A percentile compares a stretch with the other conserved stretches of the same genome.
These are phyloP conservation scores for Pseudobourletiella spinata DNA, from an alignment of 1,140 invertebrate species.

Conservation along the genomic window DNA sequence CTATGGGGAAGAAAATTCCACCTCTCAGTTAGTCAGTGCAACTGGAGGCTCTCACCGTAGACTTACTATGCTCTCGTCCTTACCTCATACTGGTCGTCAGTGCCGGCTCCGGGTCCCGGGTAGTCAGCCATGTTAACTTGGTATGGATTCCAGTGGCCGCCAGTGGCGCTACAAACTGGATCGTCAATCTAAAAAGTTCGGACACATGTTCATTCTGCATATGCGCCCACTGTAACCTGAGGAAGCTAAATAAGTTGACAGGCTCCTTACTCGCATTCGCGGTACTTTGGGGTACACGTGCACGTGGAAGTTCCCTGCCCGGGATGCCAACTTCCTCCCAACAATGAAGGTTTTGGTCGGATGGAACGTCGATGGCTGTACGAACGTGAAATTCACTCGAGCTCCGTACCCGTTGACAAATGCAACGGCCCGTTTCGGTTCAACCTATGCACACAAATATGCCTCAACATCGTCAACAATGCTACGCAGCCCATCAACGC, in stretches of 20 bases:
- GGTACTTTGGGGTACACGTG: slow-evolving; percentile 46
- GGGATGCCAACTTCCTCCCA: slow-evolving; percentile 49
- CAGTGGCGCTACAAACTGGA: slow-evolving; percentile 40
- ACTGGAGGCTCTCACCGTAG: too few species aligned
- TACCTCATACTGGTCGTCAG: slow-evolving; percentile 72
- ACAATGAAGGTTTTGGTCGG: slow-evolving; percentile 71
- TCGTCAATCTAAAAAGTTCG: slow-evolving; percentile 32
- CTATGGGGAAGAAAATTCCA: slow-evolving; percentile 4
- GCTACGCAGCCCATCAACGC: neutral
- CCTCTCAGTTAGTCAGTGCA: too few species aligned
- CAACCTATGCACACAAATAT: slow-evolving; percentile 15
- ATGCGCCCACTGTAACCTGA: too few species aligned
- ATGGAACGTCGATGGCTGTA: slow-evolving; percentile 73
- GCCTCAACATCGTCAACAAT: neutral
- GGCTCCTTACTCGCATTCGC: slow-evolving; percentile 31
- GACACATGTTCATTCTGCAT: neutral
- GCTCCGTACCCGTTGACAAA: slow-evolving; percentile 70
- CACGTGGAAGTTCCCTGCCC: slow-evolving; percentile 45
- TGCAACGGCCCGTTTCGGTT: slow-evolving; percentile 39
- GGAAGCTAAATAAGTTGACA: too few species aligned
- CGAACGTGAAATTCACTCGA: slow-evolving; percentile 65
- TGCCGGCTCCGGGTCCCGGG: slow-evolving; percentile 48
- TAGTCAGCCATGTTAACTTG: slow-evolving; percentile 38
- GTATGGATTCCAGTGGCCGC: slow-evolving; percentile 47
- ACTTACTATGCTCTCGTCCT: too few species aligned